phyloP scores from a whole-genome alignment of 23 tunicate genomes.

The Trididemnum miniatum region DNA sequence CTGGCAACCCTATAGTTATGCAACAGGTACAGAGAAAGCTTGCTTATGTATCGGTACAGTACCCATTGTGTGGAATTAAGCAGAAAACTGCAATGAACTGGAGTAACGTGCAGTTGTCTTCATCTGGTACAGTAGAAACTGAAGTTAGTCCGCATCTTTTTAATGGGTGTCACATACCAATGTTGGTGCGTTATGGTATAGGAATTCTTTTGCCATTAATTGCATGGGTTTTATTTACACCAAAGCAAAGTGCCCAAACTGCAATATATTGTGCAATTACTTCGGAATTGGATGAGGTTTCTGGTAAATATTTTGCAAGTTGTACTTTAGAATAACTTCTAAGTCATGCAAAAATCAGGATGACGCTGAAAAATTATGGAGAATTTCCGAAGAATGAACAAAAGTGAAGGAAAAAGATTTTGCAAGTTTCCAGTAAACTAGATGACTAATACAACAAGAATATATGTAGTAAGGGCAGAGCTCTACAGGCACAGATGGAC shows the following conservation, averaged over 20 bases:
- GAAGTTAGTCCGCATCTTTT: constrained; percentile 55
- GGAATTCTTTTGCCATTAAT: background rate
- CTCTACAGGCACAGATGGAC: no score
- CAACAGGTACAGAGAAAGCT: no score
- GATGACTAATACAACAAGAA: no score
- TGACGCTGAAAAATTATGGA: constrained; percentile 77
- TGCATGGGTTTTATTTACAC: constrained; percentile 25
- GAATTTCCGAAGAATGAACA: constrained; percentile 65
- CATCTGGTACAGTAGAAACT: constrained; percentile 72
- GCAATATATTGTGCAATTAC: constrained; percentile 73
- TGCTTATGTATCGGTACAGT: no score
- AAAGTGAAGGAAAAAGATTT: no score
- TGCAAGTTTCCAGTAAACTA: no score
- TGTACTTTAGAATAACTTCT: background rate
- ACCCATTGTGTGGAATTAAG: no score
- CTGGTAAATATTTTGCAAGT: constrained; percentile 50
- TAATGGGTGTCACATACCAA: background rate
- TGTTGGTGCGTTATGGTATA: background rate
- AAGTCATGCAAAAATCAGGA: constrained; percentile 48
- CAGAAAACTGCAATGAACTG: constrained; percentile 41
- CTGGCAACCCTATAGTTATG: no score
- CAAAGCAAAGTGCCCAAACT: constrained; percentile 71
- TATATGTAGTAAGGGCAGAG: no score
- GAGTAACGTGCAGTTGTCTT: constrained; percentile 56
- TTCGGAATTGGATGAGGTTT: constrained; percentile 49